Evolutionary conservation across 1,140 invertebrate genomes (phyloP).

Genomic region (Pemphigus obesinymphae): DNA sequence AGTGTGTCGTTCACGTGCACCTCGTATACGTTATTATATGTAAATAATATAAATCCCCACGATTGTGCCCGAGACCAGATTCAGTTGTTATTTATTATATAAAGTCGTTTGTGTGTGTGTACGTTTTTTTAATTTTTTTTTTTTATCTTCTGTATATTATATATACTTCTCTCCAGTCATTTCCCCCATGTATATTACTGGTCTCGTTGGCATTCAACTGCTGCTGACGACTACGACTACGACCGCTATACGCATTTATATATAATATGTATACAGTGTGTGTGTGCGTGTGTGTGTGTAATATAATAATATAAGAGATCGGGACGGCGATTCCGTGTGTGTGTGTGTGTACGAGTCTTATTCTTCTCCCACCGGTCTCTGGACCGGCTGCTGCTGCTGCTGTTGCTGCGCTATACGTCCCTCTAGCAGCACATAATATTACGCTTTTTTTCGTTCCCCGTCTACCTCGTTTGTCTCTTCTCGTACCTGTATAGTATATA

Average conservation of each 20-base stretch:
- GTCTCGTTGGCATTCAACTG: slow-evolving; percentile 40
- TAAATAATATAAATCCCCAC: slow-evolving; percentile 39
- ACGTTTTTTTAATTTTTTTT: slow-evolving; percentile 1
- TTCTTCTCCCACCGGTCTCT: not conserved
- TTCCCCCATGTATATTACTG: slow-evolving; percentile 33
- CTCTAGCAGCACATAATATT: not conserved
- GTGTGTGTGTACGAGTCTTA: not conserved
- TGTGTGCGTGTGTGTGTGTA: not conserved
- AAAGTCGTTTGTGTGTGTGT: slow-evolving; percentile 28
- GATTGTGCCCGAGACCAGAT: slow-evolving; percentile 26
- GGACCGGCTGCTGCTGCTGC: not conserved
- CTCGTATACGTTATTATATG: slow-evolving; percentile 38
- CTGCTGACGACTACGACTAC: slow-evolving; percentile 22
- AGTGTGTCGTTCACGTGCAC: slow-evolving; percentile 31
- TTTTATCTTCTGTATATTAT: not conserved
- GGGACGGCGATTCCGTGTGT: slow-evolving; percentile 3
- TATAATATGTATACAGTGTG: not conserved
- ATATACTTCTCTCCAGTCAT: slow-evolving; percentile 19
- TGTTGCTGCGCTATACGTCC: not conserved
- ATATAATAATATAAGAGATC: slow-evolving; percentile 37
- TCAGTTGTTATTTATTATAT: slow-evolving; percentile 42
- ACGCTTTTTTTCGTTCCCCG: not conserved
- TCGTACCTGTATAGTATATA: not conserved
- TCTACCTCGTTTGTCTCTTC: not conserved
- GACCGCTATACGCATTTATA: not conserved